phyloP scores from a whole-genome alignment of 1,140 invertebrate genomes.

The Drepana arcuata region DNA sequence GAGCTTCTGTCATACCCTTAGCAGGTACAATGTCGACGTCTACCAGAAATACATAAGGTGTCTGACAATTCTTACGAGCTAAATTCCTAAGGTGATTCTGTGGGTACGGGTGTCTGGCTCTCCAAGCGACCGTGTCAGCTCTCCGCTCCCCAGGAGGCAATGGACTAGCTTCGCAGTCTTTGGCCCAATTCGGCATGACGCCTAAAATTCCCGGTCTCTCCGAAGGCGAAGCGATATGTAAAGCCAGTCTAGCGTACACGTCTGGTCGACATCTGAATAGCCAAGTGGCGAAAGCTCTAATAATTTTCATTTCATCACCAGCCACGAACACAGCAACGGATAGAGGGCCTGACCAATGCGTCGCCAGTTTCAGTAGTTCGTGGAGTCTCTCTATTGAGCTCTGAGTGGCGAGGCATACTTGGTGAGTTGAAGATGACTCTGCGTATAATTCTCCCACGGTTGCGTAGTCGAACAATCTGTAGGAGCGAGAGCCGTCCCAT shows the following conservation, averaged over 20 bases:
- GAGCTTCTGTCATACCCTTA: constrained; percentile 74
- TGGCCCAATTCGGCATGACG: constrained; percentile 72
- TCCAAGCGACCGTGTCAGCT: constrained; percentile 76
- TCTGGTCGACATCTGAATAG: constrained; percentile 82
- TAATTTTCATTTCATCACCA: constrained; percentile 79
- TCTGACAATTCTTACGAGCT: constrained; percentile 87
- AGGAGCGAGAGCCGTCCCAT: constrained; percentile 80
- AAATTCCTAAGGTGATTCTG: constrained; percentile 90
- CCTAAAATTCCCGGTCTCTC: constrained; percentile 73
- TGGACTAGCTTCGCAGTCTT: constrained; percentile 38
- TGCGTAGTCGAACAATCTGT: constrained; percentile 82
- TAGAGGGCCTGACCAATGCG: constrained; percentile 89
- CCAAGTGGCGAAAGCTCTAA: constrained; percentile 82
- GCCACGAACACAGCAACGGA: constrained; percentile 88
- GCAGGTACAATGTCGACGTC: constrained; percentile 91
- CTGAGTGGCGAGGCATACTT: constrained; percentile 87
- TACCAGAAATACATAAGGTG: constrained; percentile 84
- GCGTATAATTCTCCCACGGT: constrained; percentile 76
- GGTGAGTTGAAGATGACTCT: constrained; percentile 71
- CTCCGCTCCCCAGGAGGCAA: constrained; percentile 52
- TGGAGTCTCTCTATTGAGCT: constrained; percentile 85
- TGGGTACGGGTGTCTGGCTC: constrained; percentile 82
- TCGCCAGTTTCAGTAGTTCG: constrained; percentile 82
- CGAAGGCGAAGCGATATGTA: constrained; percentile 39
- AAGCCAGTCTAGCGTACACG: constrained; percentile 67